Evolutionary conservation across 2,888 invertebrate genomes (phyloP), one percentile per base, ranked within the genome.

Genomic region (Idaea straminata): DNA sequence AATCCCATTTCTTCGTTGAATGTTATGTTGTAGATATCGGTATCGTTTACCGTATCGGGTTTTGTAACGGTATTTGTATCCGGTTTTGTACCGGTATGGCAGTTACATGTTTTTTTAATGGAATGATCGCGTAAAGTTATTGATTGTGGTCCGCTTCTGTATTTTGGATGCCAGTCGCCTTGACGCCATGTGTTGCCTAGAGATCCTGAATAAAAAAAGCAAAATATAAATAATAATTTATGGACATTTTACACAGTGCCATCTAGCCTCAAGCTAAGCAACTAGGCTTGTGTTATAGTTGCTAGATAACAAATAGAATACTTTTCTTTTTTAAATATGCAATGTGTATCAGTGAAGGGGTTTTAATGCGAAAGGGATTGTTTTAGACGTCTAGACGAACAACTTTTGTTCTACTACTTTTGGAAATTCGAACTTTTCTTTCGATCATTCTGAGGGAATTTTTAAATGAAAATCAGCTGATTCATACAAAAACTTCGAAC

Each of bases 181-280:
- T 97, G 97, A 61, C 96, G 93, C 97, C 97, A 98, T 0, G 97
- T 97, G 77, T 96, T 96, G 25, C 95, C 94, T 38, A 96, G 91
- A 0, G 97, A 97, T 0, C 96, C 95, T 93, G 82, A 0, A 84
- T 84, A 59, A n/a, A 15, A 16, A 15, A 58, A 3, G 15, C n/a
- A 58, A 58, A 58, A n/a, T 57, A 3, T 57, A 3, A 25, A 25
- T 25, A 25, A 25, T 2, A 2, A 25, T 25, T 25, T 25, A 3
- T 2, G 25, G 25, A 25, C 25, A 25, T 3, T 25, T 25, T 3
- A 25, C 25, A 25, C 25, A 25, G 25, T 3, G 25, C 25, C 57
- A 57, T 57, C 7, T 3, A 57, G 15, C 57, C 57, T 3, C 25
- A 25, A 25, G 3, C 25, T 25, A 25, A 25, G 25, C 3, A 25